A percentile compares a stretch with the other conserved stretches of the same genome.
phyloP scores from a whole-genome alignment of 2,797 vertebrate species.

The Pteropus rufus region DNA sequence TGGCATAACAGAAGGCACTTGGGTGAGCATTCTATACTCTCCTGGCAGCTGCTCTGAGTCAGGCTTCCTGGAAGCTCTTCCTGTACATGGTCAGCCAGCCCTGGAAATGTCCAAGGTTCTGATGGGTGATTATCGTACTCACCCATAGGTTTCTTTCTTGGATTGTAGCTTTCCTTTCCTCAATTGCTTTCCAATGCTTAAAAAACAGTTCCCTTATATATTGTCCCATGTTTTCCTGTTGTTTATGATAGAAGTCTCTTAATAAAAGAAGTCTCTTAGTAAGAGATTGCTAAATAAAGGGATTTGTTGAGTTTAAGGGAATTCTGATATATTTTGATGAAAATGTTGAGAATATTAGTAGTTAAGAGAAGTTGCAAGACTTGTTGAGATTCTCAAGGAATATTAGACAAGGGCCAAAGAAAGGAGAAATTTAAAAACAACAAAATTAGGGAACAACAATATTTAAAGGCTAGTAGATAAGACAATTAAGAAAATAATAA shows the following conservation, averaged over 20 bases:
- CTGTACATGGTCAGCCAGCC: neutral
- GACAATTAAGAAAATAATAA: neutral
- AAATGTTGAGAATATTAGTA: neutral
- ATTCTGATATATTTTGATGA: neutral
- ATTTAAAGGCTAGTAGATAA: constrained; percentile 7
- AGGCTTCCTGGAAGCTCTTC: neutral
- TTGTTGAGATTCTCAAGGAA: neutral
- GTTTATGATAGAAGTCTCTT: neutral
- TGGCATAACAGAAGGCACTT: neutral
- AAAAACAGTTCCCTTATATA: neutral
- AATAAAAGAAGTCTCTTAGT: neutral
- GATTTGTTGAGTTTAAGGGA: neutral
- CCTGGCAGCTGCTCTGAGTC: neutral
- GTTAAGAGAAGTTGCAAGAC: neutral
- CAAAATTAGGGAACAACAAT: neutral
- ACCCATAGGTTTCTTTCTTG: neutral
- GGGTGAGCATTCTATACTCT: neutral
- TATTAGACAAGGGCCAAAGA: neutral
- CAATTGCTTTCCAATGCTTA: neutral
- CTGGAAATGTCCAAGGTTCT: neutral
- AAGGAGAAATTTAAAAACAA: neutral
- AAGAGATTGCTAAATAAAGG: neutral
- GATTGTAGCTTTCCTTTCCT: neutral
- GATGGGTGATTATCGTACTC: neutral
- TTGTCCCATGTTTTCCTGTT: neutral